Evolutionary conservation across 2,113 vertebrate genomes (phyloP).

Genomic region (Python bivittatus): DNA sequence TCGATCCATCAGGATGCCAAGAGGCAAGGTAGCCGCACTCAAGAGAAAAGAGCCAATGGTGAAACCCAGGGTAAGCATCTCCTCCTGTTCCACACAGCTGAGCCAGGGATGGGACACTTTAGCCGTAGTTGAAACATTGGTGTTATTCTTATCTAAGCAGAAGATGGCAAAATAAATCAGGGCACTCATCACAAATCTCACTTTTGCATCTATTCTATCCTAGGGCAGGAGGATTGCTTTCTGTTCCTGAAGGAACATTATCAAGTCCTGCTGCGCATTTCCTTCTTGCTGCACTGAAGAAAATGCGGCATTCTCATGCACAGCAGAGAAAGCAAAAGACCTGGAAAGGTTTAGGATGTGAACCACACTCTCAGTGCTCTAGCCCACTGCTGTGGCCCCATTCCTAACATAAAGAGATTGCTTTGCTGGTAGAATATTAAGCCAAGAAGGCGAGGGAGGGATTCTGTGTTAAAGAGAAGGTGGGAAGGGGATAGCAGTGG

Average conservation of each 20-base stretch:
- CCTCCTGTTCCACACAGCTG: slow-evolving; percentile 83
- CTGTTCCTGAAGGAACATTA: background rate
- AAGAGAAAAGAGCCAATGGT: slow-evolving; percentile 90
- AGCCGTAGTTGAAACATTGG: background rate
- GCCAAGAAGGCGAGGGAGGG: background rate
- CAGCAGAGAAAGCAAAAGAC: background rate
- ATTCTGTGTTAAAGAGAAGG: background rate
- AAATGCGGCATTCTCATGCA: background rate
- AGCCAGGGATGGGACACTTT: background rate
- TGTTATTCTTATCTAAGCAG: slow-evolving; percentile 46
- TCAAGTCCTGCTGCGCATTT: background rate
- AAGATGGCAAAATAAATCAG: background rate
- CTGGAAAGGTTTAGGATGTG: too few relatives aligned
- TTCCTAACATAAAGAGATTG: background rate
- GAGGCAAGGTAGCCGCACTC: slow-evolving; percentile 86
- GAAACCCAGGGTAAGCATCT: slow-evolving; percentile 90
- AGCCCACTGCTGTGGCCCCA: background rate
- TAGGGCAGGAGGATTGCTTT: background rate
- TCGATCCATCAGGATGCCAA: slow-evolving; percentile 90
- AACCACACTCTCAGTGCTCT: background rate
- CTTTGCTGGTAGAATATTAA: background rate
- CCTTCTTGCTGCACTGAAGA: background rate
- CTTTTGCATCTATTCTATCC: background rate
- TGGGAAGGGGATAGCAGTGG: background rate
- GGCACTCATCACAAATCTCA: too few relatives aligned